Evolutionary conservation across 2,797 vertebrate genomes (phyloP), one percentile per base, ranked within the genome.

Genomic region (Eutrigla gurnardus): DNA sequence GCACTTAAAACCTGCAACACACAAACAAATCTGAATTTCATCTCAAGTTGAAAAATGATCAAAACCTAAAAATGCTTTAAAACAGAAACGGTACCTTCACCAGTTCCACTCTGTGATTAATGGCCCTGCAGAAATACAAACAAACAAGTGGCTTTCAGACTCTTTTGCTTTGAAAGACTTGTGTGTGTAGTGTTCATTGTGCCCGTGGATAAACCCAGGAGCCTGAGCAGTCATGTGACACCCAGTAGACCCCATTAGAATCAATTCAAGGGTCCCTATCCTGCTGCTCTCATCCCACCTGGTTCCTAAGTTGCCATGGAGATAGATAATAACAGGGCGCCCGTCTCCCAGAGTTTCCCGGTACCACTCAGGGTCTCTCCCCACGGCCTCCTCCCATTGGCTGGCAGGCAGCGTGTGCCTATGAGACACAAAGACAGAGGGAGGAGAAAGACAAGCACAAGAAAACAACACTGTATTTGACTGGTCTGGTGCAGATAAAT

Each of bases 361-460:
- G 42, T 93, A 95, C 95, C 95, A 96, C 82, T 91, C 83, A 1
- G 73, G 84, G 81, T 87, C 89, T 83, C 83, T 95, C 84, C 94
- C 95, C 11, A 52, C 70, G 4, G 95, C 90, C 18, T 93, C 81
- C 40, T 93, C 75, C 75, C 88, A 92, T 86, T 94, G 90, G 92
- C 85, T 95, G 87, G 83, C 87, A 7, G 96, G 95, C 13, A 96
- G 88, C 0, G 94, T 94, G 43, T 96, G 95, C 96, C 96, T 96
- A 40, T 2, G 80, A 84, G 74, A 78, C 47, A 85, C 58, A 73
- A 84, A 83, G 66, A 66, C 3, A 49, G 25, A 57, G 53, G 35
- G 59, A 52, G 37, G 7, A 58, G 37, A 42, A 53, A 52, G 25
- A 36, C 18, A 65, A 53, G 84, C 25, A 25, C 25, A 25, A 3